phyloP scores from a whole-genome alignment of 2,797 vertebrate species.

The Otus scops region DNA sequence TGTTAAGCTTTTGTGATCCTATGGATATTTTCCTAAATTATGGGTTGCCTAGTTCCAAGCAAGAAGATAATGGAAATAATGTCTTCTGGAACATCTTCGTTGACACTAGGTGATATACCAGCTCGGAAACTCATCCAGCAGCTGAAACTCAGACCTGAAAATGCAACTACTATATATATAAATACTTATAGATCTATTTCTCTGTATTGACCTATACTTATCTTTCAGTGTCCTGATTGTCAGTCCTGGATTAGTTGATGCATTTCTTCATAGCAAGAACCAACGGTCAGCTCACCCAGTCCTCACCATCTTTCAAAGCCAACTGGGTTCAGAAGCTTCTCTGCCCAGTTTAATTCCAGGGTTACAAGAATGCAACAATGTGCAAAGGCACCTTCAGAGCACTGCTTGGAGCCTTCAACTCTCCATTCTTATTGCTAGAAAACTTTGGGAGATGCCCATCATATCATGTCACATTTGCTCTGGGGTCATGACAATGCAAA shows the following conservation, averaged over 20 bases:
- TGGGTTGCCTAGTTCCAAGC: not conserved
- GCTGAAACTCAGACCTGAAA: not conserved
- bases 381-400: not conserved
- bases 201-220: not conserved
- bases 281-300: not conserved
- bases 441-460: not conserved
- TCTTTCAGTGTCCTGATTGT: not conserved
- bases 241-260: not conserved
- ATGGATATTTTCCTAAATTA: not conserved
- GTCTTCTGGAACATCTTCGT: not conserved
- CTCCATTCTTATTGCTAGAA: not conserved
- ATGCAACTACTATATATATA: not conserved
- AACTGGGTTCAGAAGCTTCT: not conserved
- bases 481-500: not conserved
- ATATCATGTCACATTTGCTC: not conserved
- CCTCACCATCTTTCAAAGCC: not conserved
- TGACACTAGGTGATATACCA: not conserved
- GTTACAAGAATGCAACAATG: not conserved
- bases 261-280: not conserved
- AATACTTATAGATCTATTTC: not conserved
- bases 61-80: not conserved
- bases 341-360: not conserved
- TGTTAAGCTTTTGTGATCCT: not conserved
- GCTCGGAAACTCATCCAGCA: not conserved
- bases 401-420: not conserved